Evolutionary conservation across 2,113 vertebrate genomes (phyloP).

Genomic region (Perca fluviatilis): DNA sequence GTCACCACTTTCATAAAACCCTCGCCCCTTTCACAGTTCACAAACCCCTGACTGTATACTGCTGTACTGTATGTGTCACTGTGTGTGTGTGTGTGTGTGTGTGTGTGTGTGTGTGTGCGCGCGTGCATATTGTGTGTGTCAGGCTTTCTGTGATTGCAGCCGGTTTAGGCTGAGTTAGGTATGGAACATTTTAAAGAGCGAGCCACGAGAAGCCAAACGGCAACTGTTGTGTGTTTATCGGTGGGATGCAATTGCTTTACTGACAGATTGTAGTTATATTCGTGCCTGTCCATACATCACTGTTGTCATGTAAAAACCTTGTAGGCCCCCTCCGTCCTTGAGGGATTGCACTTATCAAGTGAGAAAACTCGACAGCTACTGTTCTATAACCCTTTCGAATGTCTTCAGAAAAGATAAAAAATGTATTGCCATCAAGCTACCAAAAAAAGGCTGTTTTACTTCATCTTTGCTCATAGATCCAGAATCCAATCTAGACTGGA

Average conservation of each 20-base stretch:
- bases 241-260: constrained; percentile 40
- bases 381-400: neutral
- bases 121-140: neutral
- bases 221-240: constrained; percentile 41
- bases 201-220: constrained; percentile 46
- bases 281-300: constrained; percentile 27
- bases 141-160: constrained; percentile 20
- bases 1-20: constrained; percentile 76
- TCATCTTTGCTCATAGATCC: neutral
- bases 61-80: neutral
- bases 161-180: constrained; percentile 28
- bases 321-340: neutral
- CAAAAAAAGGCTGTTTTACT: neutral
- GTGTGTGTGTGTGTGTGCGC: constrained; percentile 12
- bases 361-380: constrained; percentile 14
- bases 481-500: neutral
- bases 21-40: constrained; percentile 73
- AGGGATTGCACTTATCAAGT: constrained; percentile 6
- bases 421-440: neutral
- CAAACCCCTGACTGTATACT: constrained; percentile 49
- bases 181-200: constrained; percentile 37
- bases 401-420: neutral
- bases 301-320: constrained; percentile 25
- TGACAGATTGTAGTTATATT: constrained; percentile 50
- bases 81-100: neutral